Percentiles rank a stretch among this genome's conserved stretches.
Evolutionary conservation across 2,888 invertebrate species (phyloP).

Genomic region (Troides aeacus): DNA sequence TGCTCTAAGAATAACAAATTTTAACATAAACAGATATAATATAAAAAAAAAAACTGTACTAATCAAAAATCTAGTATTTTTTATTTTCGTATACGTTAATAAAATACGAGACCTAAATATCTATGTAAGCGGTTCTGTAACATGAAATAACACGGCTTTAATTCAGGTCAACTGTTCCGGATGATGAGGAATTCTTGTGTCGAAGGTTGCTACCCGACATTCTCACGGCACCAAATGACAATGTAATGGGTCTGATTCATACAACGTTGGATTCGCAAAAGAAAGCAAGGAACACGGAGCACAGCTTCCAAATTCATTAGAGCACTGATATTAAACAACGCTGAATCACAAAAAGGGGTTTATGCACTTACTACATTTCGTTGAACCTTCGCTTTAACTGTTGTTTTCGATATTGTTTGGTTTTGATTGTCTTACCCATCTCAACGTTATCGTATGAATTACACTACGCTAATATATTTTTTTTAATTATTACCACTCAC

Average conservation of each 20-base stretch:
- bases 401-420: not conserved
- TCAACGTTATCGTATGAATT: not conserved
- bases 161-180: slow-evolving; percentile 47
- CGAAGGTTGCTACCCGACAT: slow-evolving; percentile 40
- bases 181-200: slow-evolving; percentile 50
- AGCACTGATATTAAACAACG: slow-evolving; percentile 17
- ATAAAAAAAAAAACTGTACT: not conserved
- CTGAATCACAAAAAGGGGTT: slow-evolving; percentile 22
- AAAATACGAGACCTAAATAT: slow-evolving; percentile 5
- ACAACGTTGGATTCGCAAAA: slow-evolving; percentile 29
- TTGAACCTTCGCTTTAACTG: slow-evolving; percentile 6
- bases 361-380: slow-evolving; percentile 14
- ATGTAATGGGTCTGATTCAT: slow-evolving; percentile 43
- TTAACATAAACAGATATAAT: not conserved
- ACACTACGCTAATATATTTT: not conserved
- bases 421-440: not conserved
- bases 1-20: not conserved
- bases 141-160: slow-evolving; percentile 35
- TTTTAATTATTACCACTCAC: not conserved
- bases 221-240: slow-evolving; percentile 47
- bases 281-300: slow-evolving; percentile 30
- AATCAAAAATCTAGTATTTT: too few relatives aligned
- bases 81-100: too few relatives aligned
- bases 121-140: slow-evolving; percentile 25
- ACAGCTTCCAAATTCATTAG: slow-evolving; percentile 25